These are phyloP conservation scores for Ctenoplectra terminalis DNA, from an alignment of 1,140 invertebrate genomes.

Conservation along the genomic window DNA sequence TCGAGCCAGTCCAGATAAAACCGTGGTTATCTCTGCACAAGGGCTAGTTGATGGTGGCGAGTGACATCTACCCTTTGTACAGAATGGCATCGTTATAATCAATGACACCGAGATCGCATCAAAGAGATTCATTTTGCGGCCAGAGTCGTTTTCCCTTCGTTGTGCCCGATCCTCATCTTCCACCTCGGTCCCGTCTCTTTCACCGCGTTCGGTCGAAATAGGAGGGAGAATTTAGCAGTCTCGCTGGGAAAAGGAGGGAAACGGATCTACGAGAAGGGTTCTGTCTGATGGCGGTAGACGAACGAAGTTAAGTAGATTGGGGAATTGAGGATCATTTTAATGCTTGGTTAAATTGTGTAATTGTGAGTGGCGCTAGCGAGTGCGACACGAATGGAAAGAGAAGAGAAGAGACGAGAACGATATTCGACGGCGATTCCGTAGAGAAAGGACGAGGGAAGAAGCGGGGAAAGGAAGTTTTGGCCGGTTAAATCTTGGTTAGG, in stretches of 20 bases:
- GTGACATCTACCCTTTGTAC: constrained; percentile 41
- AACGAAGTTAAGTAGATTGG: constrained; percentile 74
- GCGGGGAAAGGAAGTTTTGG: constrained; percentile 50
- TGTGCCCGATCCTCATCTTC: neutral
- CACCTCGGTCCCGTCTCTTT: neutral
- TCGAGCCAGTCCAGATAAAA: constrained; percentile 13
- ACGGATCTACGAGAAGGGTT: constrained; percentile 44
- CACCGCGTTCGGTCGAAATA: too few relatives aligned
- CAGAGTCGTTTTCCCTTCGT: constrained; percentile 37
- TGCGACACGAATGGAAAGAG: constrained; percentile 29
- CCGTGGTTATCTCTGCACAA: constrained; percentile 8
- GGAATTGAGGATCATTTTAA: constrained; percentile 77
- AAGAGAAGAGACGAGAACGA: constrained; percentile 28
- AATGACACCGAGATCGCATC: constrained; percentile 53
- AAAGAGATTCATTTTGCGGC: constrained; percentile 49
- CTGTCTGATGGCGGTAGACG: constrained; percentile 55
- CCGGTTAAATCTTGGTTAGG: constrained; percentile 54
- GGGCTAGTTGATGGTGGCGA: constrained; percentile 4
- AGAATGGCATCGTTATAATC: constrained; percentile 49
- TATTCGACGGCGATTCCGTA: constrained; percentile 31
- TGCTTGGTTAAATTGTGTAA: constrained; percentile 77
- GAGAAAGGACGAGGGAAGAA: constrained; percentile 1
- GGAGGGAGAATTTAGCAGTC: constrained; percentile 32
- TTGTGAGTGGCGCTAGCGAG: constrained; percentile 68
- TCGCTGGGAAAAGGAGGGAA: constrained; percentile 48